Base-by-base conservation (phyloP, 2,113 vertebrate species). In the Cyanistes caeruleus region DNA sequence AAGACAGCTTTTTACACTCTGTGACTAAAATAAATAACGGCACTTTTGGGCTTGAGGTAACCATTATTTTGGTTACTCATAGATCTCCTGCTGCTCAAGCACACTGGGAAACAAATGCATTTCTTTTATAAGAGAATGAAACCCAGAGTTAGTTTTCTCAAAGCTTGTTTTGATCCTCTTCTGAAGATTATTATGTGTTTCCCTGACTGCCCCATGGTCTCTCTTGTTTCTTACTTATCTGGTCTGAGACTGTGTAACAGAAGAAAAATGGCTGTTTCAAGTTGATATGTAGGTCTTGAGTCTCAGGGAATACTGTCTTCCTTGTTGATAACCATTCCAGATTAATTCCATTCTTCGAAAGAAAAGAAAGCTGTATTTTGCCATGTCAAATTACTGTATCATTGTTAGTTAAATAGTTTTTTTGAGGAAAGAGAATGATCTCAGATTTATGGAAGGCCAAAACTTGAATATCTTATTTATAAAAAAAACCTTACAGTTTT, bases 91-190 rank as follows among this genome's bases (percentile, higher is more conserved):
- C 89, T 97, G 82, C 55, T 97, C 19, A 28, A 60, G 52, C 63
- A 51, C 53, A 43, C 68, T 72, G 60, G 95, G 90, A 94, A 95
- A 88, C 56, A 97, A 97, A 82, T 89, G 52, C 41, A 48, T 96
- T 97, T 93, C 70, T 92, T 94, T 53, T 88, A 22, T 87, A 65
- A 95, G 87, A 89, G 97, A 96, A 92, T 87, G 94, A 76, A 89
- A 46, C 48, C 64, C 59, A 39, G 62, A 33, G 59, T 90, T 90
- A 59, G 80, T 52, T 89, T 80, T 74, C 78, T 90, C 56, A 39
- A 86, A 89, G 31, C 59, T 24, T 87, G 72, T 95, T 95, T 91
- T 87, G 91, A 95, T 96, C 90, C 59, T 88, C n/a, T 41, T 55
- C 56, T 72, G 83, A 96, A 94, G 73, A 91, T 95, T 74, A 74